Evolutionary conservation across 2,888 invertebrate species (phyloP).

Genomic region (Ochropacha duplaris): DNA sequence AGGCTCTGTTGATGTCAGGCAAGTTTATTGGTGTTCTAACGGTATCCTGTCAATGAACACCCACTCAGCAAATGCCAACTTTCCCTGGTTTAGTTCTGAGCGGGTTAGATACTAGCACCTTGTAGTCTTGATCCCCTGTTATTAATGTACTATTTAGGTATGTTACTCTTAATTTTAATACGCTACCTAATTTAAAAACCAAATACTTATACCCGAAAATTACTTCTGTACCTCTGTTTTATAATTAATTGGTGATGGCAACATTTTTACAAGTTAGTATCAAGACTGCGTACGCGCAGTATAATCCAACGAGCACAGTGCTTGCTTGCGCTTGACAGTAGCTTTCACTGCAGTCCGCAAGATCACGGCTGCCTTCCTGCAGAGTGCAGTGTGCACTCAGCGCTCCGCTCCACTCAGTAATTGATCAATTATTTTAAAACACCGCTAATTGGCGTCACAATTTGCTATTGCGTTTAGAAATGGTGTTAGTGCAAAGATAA

Average conservation of each 20-base stretch:
- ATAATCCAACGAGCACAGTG: constrained; percentile 30
- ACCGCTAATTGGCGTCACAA: not conserved
- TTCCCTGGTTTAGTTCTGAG: constrained; percentile 70
- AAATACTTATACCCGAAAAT: too few relatives aligned
- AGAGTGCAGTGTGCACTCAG: constrained; percentile 14
- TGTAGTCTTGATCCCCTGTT: constrained; percentile 41
- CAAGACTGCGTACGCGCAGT: constrained; percentile 19
- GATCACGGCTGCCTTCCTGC: constrained; percentile 8
- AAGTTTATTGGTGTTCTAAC: constrained; percentile 24
- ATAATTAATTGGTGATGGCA: too few relatives aligned
- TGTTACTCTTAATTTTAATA: too few relatives aligned
- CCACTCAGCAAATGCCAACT: constrained; percentile 56
- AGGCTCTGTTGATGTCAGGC: not conserved
- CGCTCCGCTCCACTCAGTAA: constrained; percentile 9
- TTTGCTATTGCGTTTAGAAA: not conserved
- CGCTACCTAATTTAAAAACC: too few relatives aligned
- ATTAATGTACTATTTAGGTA: too few relatives aligned
- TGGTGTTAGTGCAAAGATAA: not conserved
- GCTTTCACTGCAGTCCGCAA: constrained; percentile 49
- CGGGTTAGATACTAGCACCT: constrained; percentile 17
- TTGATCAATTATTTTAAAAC: constrained; percentile 9
- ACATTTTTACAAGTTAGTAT: constrained; percentile 18
- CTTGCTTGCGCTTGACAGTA: constrained; percentile 32
- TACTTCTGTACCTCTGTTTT: too few relatives aligned
- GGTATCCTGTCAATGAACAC: constrained; percentile 50